Percentiles rank a stretch among this genome's conserved stretches.
Conservation (phyloP, 2,888 invertebrate genomes). For the Nomada lathburiana region DNA sequence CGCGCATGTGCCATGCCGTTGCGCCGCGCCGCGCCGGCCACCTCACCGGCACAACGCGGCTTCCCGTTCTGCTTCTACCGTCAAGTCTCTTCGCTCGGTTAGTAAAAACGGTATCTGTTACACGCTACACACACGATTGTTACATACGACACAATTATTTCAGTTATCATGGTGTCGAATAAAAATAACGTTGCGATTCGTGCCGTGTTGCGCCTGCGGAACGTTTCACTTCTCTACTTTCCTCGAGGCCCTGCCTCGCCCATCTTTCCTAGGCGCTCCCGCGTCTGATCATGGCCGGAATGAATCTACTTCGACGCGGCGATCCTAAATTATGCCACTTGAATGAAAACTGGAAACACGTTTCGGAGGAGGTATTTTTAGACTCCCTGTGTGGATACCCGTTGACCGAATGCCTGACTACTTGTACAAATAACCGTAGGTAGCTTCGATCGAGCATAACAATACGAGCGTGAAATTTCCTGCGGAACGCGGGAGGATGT, state of each 20-base stretch:
- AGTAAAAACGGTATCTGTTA: conserved; percentile 56
- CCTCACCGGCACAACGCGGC: neutral
- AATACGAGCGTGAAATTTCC: neutral
- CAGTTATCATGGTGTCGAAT: neutral
- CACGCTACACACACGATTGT: too few species aligned
- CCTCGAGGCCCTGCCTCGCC: too few species aligned
- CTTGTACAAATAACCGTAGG: neutral
- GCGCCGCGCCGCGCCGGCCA: too few species aligned
- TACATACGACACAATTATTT: neutral
- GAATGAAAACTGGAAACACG: neutral
- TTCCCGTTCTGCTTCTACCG: conserved; percentile 47
- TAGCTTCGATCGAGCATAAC: neutral
- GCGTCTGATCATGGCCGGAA: conserved; percentile 7
- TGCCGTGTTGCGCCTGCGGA: neutral
- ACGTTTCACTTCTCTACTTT: neutral
- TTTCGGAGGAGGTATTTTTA: conserved; percentile 7
- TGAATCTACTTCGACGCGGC: conserved; percentile 17
- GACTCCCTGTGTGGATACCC: neutral
- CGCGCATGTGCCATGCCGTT: conserved; percentile 79
- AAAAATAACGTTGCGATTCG: neutral
- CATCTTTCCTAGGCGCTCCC: neutral
- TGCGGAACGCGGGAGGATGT: neutral
- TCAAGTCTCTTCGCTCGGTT: conserved; percentile 32
- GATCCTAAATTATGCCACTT: conserved; percentile 12
- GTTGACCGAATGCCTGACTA: neutral